phyloP scores from a whole-genome alignment of 2,113 vertebrate genomes.

The Elgaria multicarinata region DNA sequence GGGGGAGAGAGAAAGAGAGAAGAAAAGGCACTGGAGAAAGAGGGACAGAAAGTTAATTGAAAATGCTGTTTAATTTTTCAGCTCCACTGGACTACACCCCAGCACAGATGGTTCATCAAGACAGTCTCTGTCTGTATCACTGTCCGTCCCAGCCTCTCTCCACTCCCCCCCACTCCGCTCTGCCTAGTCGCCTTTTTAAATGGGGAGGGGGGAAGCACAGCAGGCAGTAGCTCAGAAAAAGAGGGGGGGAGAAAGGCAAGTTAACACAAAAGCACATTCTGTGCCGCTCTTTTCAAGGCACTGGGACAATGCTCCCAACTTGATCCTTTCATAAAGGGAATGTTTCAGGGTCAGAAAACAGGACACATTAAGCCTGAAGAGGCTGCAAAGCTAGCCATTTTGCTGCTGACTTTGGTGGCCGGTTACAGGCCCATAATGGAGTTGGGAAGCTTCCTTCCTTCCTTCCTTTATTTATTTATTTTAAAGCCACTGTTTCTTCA shows the following conservation, averaged over 20 bases:
- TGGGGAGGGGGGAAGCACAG: slow-evolving; percentile 77
- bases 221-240: slow-evolving; percentile 86
- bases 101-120: slow-evolving; percentile 96
- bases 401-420: slow-evolving; percentile 80
- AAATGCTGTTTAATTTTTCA: slow-evolving; percentile 87
- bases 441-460: slow-evolving; percentile 28
- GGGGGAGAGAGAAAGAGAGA: slow-evolving; percentile 15
- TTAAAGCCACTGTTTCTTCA: slow-evolving; percentile 45
- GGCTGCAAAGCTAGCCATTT: slow-evolving; percentile 86
- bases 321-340: slow-evolving; percentile 89
- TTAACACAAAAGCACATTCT: slow-evolving; percentile 95
- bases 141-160: slow-evolving; percentile 80
- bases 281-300: slow-evolving; percentile 90
- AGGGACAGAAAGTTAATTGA: slow-evolving; percentile 84
- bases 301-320: slow-evolving; percentile 85
- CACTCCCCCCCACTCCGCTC: slow-evolving; percentile 55
- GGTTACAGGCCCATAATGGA: slow-evolving; percentile 53
- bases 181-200: slow-evolving; percentile 52
- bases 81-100: slow-evolving; percentile 87
- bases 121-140: slow-evolving; percentile 81
- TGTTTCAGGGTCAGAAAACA: slow-evolving; percentile 91
- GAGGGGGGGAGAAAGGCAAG: slow-evolving; percentile 68
- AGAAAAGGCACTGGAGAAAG: slow-evolving; percentile 64
- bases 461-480: slow-evolving; percentile 39
- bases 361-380: slow-evolving; percentile 85